Conservation (phyloP, 2,888 invertebrate species). For the Caradrina clavipalpis region DNA sequence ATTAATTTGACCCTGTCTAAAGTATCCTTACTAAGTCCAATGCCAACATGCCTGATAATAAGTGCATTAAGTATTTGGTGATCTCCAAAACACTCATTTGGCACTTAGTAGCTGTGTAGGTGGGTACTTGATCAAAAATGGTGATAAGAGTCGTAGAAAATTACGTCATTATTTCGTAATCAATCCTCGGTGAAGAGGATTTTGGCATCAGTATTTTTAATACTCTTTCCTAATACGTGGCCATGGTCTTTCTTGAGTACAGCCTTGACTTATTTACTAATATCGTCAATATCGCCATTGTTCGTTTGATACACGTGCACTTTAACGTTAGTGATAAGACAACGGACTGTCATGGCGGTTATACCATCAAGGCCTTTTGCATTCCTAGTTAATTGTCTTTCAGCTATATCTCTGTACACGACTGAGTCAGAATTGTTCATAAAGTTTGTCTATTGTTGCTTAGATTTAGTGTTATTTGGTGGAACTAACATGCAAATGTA, state of each 20-base stretch:
- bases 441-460: slow-evolving; percentile 34
- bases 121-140: not conserved
- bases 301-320: slow-evolving; percentile 29
- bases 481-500: slow-evolving; percentile 11
- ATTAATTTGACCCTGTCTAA: not conserved
- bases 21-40: too few relatives aligned
- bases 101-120: not conserved
- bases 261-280: slow-evolving; percentile 49
- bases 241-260: slow-evolving; percentile 5
- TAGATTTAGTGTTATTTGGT: slow-evolving; percentile 22
- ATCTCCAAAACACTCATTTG: slow-evolving; percentile 3
- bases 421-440: slow-evolving; percentile 29
- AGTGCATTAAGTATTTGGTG: not conserved
- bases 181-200: not conserved
- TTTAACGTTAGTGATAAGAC: slow-evolving; percentile 42
- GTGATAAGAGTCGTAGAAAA: not conserved
- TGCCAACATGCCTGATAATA: not conserved
- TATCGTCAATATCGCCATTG: slow-evolving; percentile 33
- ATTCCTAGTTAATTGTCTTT: slow-evolving; percentile 52
- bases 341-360: slow-evolving; percentile 40
- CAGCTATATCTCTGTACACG: slow-evolving; percentile 36
- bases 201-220: not conserved
- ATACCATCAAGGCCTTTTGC: slow-evolving; percentile 43
- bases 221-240: not conserved
- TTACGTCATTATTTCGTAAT: not conserved